Evolutionary conservation across 2,113 vertebrate species (phyloP).

Genomic region (Eclectus roratus): DNA sequence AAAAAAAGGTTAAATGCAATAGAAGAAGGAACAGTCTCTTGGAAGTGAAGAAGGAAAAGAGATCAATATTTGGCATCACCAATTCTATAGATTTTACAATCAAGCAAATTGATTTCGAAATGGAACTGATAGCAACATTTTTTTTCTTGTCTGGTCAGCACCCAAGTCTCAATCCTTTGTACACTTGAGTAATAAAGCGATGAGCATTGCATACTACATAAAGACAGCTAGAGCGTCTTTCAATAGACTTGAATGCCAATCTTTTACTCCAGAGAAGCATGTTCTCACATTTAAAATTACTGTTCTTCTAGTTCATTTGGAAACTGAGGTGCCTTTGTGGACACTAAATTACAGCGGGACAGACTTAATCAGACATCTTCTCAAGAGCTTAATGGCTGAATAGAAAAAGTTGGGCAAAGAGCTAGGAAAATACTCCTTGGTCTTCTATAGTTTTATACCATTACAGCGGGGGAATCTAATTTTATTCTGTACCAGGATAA

Average conservation of each 20-base stretch:
- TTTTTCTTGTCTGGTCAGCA: background rate
- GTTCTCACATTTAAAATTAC: conserved; percentile 3
- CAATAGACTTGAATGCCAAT: background rate
- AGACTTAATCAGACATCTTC: background rate
- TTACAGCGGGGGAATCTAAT: background rate
- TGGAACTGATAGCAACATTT: background rate
- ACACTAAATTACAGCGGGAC: background rate
- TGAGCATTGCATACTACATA: background rate
- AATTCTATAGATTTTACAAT: background rate
- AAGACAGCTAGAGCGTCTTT: background rate
- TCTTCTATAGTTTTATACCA: background rate
- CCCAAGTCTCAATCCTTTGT: background rate
- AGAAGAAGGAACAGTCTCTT: background rate
- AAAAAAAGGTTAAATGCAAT: background rate
- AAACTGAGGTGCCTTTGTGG: background rate
- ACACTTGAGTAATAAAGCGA: background rate
- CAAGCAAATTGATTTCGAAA: background rate
- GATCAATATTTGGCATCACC: conserved; percentile 27
- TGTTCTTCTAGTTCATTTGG: background rate
- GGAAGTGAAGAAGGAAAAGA: background rate
- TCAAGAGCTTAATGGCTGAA: background rate
- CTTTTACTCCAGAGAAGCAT: background rate
- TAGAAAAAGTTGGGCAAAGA: background rate
- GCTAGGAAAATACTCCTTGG: background rate
- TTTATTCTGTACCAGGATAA: background rate